A percentile compares a stretch with the other conserved stretches of the same genome.
Conservation (phyloP, 92 coral and sea anemone genomes). For the Epizoanthus fatuus region DNA sequence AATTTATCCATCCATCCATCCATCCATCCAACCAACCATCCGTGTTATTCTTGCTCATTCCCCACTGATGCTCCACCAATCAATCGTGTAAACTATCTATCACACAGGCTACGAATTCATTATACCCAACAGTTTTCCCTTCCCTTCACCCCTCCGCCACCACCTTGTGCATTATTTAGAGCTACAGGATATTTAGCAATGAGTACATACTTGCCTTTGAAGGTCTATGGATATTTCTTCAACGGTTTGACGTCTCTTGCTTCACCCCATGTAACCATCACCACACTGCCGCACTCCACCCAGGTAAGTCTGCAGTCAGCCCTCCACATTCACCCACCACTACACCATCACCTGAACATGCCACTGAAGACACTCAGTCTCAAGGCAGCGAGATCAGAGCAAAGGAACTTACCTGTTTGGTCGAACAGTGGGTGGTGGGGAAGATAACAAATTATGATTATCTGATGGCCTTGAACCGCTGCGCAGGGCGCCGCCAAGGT, state of each 20-base stretch:
- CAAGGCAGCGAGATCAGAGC: constrained; percentile 18
- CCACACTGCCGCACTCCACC: neutral
- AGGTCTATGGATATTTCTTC: constrained; percentile 44
- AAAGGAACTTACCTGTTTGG: constrained; percentile 72
- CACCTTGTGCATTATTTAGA: too few relatives aligned
- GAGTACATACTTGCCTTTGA: neutral
- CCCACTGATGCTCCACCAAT: too few relatives aligned
- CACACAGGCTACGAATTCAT: too few relatives aligned
- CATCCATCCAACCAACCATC: too few relatives aligned
- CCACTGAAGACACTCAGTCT: neutral
- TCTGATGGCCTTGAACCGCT: constrained; percentile 87
- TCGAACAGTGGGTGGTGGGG: constrained; percentile 86
- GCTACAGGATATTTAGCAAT: neutral
- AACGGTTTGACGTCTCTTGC: constrained; percentile 21
- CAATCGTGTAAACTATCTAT: too few relatives aligned
- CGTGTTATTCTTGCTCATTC: too few relatives aligned
- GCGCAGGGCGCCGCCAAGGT: constrained; percentile 93
- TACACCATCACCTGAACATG: neutral
- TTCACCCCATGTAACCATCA: constrained; percentile 24
- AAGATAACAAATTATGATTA: constrained; percentile 90
- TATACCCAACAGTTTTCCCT: too few relatives aligned
- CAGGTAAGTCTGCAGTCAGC: neutral
- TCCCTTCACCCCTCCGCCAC: too few relatives aligned
- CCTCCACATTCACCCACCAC: neutral
- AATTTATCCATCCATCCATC: too few relatives aligned